Conservation (phyloP, 2,113 vertebrate species). For the Platysternon megacephalum region DNA sequence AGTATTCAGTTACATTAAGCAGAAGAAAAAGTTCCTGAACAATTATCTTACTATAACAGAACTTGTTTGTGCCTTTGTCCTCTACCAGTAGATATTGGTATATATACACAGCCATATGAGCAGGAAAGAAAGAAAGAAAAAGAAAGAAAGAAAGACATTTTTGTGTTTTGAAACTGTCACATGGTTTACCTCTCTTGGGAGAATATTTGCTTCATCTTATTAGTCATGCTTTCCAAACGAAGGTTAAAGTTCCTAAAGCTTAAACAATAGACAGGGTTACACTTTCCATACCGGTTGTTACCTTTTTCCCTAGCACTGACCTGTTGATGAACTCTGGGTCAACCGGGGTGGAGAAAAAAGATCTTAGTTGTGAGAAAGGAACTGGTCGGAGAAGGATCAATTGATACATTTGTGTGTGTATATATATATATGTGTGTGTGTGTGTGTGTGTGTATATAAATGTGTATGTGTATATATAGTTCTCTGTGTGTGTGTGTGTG, state of each 20-base stretch:
- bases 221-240: slow-evolving; percentile 73
- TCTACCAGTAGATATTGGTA: not conserved
- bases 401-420: not conserved
- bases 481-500: not conserved
- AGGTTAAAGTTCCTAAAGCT: slow-evolving; percentile 77
- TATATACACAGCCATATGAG: not conserved
- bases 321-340: slow-evolving; percentile 72
- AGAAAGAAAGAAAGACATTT: slow-evolving; percentile 46
- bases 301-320: slow-evolving; percentile 64
- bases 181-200: slow-evolving; percentile 70
- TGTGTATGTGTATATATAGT: not conserved
- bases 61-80: accelerated
- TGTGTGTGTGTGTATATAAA: not conserved
- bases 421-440: not conserved
- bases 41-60: not conserved
- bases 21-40: not conserved
- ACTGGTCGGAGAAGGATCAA: slow-evolving; percentile 29
- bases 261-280: slow-evolving; percentile 62
- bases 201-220: slow-evolving; percentile 75
- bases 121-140: not conserved
- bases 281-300: slow-evolving; percentile 63
- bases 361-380: slow-evolving; percentile 60
- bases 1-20: not conserved
- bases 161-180: slow-evolving; percentile 67
- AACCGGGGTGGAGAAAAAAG: slow-evolving; percentile 52